Conservation (phyloP, 2,113 vertebrate species). For the Abramis brama region DNA sequence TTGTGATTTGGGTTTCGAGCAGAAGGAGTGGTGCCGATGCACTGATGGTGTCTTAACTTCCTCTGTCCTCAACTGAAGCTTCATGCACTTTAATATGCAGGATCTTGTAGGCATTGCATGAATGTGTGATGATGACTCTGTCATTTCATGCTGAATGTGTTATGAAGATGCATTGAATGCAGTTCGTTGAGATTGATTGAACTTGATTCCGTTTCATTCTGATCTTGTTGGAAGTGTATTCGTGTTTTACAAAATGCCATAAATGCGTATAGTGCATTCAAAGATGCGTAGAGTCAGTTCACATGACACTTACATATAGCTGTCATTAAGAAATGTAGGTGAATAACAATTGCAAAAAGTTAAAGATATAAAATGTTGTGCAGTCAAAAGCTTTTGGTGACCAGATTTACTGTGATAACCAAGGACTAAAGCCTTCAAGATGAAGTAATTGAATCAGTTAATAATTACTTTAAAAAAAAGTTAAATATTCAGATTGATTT, state of each 20-base stretch:
- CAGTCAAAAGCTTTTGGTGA: neutral
- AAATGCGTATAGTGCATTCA: neutral
- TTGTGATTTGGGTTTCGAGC: conserved; percentile 26
- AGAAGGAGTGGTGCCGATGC: conserved; percentile 56
- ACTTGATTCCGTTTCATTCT: neutral
- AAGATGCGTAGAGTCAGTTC: neutral
- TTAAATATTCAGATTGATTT: neutral
- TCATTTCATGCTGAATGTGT: neutral
- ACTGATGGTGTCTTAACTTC: conserved; percentile 64
- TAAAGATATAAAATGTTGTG: neutral
- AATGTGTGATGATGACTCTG: neutral
- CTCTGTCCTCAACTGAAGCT: conserved; percentile 58
- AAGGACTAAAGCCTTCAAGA: neutral
- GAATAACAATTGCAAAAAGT: neutral
- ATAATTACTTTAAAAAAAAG: neutral
- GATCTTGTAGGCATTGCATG: too few species aligned
- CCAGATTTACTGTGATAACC: neutral
- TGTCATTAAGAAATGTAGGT: neutral
- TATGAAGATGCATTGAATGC: neutral
- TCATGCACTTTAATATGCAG: neutral
- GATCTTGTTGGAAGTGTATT: neutral
- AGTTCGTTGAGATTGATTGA: neutral
- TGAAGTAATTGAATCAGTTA: neutral
- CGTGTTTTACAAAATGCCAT: neutral
- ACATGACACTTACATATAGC: too few species aligned